Evolutionary conservation across 2,888 invertebrate species (phyloP).

Genomic region (Phalangium opilio): DNA sequence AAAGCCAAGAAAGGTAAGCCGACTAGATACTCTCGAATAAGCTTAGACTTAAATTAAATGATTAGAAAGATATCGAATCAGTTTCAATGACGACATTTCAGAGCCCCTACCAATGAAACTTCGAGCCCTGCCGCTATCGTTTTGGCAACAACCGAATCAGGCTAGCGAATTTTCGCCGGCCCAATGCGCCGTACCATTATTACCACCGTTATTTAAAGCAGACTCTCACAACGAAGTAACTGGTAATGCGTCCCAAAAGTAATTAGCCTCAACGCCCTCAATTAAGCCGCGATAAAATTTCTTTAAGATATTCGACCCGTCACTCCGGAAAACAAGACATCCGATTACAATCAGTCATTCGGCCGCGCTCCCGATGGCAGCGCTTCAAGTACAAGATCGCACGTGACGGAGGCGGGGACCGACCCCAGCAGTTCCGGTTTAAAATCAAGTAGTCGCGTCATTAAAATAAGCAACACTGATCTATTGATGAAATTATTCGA

Average conservation of each 20-base stretch:
- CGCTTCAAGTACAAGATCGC: conserved; percentile 2
- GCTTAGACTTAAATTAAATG: no score
- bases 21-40: no score
- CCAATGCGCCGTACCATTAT: conserved; percentile 29
- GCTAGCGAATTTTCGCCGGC: conserved; percentile 34
- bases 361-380: conserved; percentile 15
- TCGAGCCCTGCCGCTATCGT: conserved; percentile 38
- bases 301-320: conserved; percentile 27
- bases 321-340: conserved; percentile 22
- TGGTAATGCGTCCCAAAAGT: conserved; percentile 20
- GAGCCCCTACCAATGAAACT: conserved; percentile 39
- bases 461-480: conserved; percentile 35
- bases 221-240: conserved; percentile 27
- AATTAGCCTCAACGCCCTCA: background rate
- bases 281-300: background rate
- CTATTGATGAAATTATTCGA: conserved; percentile 37
- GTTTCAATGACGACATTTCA: no score
- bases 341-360: no score
- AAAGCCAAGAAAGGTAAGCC: no score
- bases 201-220: conserved; percentile 30
- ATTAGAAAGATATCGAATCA: no score
- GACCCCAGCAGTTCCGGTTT: no score
- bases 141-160: conserved; percentile 40
- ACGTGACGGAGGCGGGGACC: background rate
- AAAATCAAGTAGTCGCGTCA: conserved; percentile 19